These are phyloP conservation scores for Diogma glabrata DNA, from an alignment of 2,888 invertebrate genomes.

Conservation along the genomic window DNA sequence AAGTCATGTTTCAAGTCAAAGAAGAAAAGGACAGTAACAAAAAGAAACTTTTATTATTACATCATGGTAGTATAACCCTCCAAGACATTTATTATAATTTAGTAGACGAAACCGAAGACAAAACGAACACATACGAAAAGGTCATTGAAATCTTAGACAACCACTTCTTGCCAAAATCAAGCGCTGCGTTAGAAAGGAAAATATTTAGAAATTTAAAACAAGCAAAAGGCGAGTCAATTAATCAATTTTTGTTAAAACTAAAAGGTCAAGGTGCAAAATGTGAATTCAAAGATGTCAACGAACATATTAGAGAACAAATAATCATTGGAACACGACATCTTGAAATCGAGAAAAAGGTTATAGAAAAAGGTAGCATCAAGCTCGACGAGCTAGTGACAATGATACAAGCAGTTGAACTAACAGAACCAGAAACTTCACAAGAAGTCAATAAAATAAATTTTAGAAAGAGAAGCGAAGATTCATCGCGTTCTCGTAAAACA, in stretches of 20 bases:
- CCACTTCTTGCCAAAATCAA: conserved; percentile 1
- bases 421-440: background rate
- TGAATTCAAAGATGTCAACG: conserved; percentile 4
- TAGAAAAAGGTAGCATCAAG: background rate
- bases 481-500: conserved; percentile 1
- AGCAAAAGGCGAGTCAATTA: conserved; percentile 23
- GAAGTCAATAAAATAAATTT: background rate
- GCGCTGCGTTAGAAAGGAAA: conserved; percentile 19
- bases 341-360: background rate
- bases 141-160: conserved; percentile 2
- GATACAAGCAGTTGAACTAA: background rate
- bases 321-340: background rate
- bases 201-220: conserved; percentile 21
- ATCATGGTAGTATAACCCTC: background rate
- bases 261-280: conserved; percentile 1
- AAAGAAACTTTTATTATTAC: background rate
- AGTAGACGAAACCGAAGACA: background rate
- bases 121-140: background rate
- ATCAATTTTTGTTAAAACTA: conserved; percentile 22
- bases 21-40: background rate
- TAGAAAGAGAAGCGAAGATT: background rate
- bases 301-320: background rate
- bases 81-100: background rate
- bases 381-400: background rate
- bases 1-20: background rate